These are phyloP conservation scores for Platerodrilus igneus DNA, from an alignment of 2,888 invertebrate genomes.

Conservation along the genomic window DNA sequence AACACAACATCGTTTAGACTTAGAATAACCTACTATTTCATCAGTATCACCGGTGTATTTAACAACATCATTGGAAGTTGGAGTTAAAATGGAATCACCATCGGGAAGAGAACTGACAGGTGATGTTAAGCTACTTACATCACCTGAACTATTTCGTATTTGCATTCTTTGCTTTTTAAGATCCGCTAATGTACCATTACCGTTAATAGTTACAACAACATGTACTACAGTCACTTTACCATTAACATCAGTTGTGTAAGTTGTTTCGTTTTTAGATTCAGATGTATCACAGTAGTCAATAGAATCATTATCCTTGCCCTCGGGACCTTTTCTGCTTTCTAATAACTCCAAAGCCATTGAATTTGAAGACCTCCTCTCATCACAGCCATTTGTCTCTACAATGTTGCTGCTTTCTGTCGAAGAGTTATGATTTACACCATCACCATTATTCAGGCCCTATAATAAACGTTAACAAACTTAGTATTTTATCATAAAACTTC, in stretches of 20 bases:
- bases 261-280: conserved; percentile 52
- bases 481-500: conserved; percentile 12
- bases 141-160: conserved; percentile 63
- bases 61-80: conserved; percentile 51
- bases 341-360: conserved; percentile 27
- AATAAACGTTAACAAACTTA: conserved; percentile 16
- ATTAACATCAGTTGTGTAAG: conserved; percentile 68
- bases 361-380: conserved; percentile 13
- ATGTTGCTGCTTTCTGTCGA: conserved; percentile 27
- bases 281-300: conserved; percentile 59
- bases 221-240: conserved; percentile 46
- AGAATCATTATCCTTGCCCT: conserved; percentile 76
- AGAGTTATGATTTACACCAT: conserved; percentile 20
- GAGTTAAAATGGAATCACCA: conserved; percentile 49
- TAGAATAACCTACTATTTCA: conserved; percentile 70
- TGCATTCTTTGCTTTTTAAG: conserved; percentile 89
- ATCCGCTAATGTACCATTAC: conserved; percentile 77
- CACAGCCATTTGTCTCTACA: conserved; percentile 17
- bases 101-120: conserved; percentile 47
- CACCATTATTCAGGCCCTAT: conserved; percentile 36
- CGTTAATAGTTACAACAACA: conserved; percentile 74
- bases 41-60: conserved; percentile 68
- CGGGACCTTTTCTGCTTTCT: conserved; percentile 64
- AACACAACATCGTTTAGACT: conserved; percentile 67
- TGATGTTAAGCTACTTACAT: conserved; percentile 41